These are phyloP conservation scores for Andrena minutula DNA, from an alignment of 2,888 invertebrate genomes.

Conservation along the genomic window DNA sequence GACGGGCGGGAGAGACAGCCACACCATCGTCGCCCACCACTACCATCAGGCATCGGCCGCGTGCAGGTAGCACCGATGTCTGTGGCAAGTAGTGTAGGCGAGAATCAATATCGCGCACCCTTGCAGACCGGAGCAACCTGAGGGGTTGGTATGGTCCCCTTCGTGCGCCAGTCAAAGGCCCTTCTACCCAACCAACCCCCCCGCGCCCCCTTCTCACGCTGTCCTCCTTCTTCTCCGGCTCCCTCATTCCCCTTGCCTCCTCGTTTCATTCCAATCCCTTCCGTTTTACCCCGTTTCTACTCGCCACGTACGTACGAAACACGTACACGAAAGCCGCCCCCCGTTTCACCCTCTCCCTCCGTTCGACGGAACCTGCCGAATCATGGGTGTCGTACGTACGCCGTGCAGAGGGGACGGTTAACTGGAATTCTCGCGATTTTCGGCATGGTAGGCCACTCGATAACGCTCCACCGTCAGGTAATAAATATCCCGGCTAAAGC, in stretches of 20 bases:
- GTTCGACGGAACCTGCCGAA: conserved; percentile 1
- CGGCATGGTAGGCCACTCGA: conserved; percentile 60
- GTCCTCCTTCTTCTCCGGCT: conserved; percentile 14
- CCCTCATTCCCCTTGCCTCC: conserved; percentile 10
- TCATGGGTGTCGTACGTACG: conserved; percentile 13
- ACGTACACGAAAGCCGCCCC: conserved; percentile 7
- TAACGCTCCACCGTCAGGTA: conserved; percentile 60
- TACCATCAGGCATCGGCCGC: conserved; percentile 15
- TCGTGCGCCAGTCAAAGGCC: conserved; percentile 71
- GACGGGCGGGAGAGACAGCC: conserved; percentile 54
- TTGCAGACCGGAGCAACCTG: conserved; percentile 68
- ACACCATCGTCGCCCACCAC: conserved; percentile 35
- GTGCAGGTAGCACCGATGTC: conserved; percentile 46
- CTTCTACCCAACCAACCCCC: conserved; percentile 47
- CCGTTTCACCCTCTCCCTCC: not conserved
- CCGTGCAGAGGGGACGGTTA: conserved; percentile 22
- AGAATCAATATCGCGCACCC: conserved; percentile 80
- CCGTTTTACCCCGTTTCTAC: conserved; percentile 32
- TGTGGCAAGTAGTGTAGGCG: conserved; percentile 68
- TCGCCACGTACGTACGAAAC: not conserved
- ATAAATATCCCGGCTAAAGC: conserved; percentile 68
- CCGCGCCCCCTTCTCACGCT: conserved; percentile 1
- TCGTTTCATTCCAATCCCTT: conserved; percentile 49
- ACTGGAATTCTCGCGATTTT: conserved; percentile 69
- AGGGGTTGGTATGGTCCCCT: conserved; percentile 70